Evolutionary conservation across 2,797 vertebrate species (phyloP).

Genomic region (Naso thynnoides): DNA sequence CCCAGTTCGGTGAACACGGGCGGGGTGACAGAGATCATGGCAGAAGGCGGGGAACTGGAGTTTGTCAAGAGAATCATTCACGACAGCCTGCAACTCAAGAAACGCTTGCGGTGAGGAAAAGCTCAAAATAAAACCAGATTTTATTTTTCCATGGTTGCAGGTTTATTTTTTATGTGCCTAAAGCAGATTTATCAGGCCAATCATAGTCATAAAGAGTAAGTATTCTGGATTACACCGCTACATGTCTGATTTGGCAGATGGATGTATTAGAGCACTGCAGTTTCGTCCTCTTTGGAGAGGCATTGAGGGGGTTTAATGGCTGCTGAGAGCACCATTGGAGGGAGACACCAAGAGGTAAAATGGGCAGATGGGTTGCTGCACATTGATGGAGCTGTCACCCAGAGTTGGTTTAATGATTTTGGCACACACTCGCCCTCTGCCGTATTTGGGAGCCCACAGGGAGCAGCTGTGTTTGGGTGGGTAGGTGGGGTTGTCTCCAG

Average conservation of each 20-base stretch:
- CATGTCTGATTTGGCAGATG: conserved; percentile 21
- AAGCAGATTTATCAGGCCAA: not conserved
- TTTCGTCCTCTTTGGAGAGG: conserved; percentile 32
- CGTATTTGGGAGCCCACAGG: conserved; percentile 70
- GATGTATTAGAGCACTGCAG: conserved; percentile 16
- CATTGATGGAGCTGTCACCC: conserved; percentile 75
- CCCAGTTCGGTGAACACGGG: conserved; percentile 98
- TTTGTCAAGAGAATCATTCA: conserved; percentile 99
- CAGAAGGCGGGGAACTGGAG: conserved; percentile 97
- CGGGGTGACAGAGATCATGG: conserved; percentile 99
- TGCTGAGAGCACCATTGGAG: conserved; percentile 31
- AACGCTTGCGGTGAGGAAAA: conserved; percentile 85
- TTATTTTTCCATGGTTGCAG: not conserved
- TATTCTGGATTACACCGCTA: conserved; percentile 7
- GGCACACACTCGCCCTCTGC: conserved; percentile 67
- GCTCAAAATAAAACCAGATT: not conserved
- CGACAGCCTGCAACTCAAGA: conserved; percentile 97
- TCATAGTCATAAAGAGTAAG: not conserved
- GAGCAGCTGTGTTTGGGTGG: conserved; percentile 88
- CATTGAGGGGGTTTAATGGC: conserved; percentile 50
- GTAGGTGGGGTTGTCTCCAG: conserved; percentile 53
- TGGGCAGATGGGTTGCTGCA: conserved; percentile 56
- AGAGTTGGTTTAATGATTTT: conserved; percentile 81
- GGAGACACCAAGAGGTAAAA: conserved; percentile 38
- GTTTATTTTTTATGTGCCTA: not conserved